Evolutionary conservation across 2,797 vertebrate genomes (phyloP).

Genomic region (Rachycentron canadum): DNA sequence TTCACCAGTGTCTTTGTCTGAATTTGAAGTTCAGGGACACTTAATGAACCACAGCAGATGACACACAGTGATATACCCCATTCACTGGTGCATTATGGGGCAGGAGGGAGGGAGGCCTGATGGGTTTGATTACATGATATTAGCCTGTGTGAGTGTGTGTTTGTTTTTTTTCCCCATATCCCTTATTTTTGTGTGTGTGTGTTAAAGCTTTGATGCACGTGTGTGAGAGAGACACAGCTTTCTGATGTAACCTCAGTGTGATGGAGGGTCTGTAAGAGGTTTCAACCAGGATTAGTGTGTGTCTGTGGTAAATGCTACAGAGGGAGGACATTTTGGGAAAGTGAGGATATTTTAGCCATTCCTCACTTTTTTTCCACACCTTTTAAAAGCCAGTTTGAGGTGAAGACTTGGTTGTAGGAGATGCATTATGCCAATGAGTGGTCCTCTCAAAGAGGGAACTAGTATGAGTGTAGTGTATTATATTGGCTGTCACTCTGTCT

Average conservation of each 20-base stretch:
- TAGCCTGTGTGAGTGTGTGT: slow-evolving; percentile 13
- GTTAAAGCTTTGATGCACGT: neutral
- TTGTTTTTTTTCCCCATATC: neutral
- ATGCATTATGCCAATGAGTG: no score
- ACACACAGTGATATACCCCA: neutral
- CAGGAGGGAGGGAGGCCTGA: neutral
- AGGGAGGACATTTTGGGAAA: no score
- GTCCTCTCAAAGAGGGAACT: no score
- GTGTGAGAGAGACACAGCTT: neutral
- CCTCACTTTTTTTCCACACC: no score
- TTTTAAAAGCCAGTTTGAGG: no score
- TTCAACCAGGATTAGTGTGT: slow-evolving; percentile 55
- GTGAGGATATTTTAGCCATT: no score
- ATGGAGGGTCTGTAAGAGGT: slow-evolving; percentile 62
- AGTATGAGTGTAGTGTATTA: slow-evolving; percentile 10
- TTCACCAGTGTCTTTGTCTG: neutral
- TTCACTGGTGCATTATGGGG: slow-evolving; percentile 42
- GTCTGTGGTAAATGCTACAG: no score
- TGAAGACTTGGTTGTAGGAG: no score
- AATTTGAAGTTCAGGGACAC: neutral
- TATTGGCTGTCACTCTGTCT: slow-evolving; percentile 22
- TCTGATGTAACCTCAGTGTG: slow-evolving; percentile 54
- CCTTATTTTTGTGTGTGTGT: neutral
- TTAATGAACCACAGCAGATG: neutral
- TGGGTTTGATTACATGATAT: slow-evolving; percentile 43